These are phyloP conservation scores for Psylliodes chrysocephalus DNA, from an alignment of 2,888 invertebrate genomes.

Conservation along the genomic window DNA sequence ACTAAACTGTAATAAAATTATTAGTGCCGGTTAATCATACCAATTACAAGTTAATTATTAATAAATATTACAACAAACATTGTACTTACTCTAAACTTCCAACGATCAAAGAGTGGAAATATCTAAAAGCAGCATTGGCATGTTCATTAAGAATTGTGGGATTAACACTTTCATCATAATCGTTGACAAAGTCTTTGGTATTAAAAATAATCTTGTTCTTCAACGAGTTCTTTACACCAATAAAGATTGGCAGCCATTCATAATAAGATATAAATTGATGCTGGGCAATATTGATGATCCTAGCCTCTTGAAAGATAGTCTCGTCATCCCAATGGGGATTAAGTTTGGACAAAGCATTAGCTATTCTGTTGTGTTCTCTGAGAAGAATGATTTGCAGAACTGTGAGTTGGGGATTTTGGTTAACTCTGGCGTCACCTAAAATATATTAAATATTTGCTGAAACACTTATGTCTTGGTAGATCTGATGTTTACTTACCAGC, in stretches of 20 bases:
- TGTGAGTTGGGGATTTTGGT: conserved; percentile 79
- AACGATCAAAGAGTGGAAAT: conserved; percentile 77
- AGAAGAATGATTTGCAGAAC: conserved; percentile 74
- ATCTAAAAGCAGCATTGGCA: conserved; percentile 78
- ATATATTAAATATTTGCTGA: conserved; percentile 19
- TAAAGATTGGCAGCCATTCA: conserved; percentile 80
- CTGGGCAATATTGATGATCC: conserved; percentile 75
- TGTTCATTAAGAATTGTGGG: conserved; percentile 76
- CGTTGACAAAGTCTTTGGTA: conserved; percentile 71
- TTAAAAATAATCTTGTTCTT: conserved; percentile 73
- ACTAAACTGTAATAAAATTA: conserved; percentile 66
- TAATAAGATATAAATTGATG: conserved; percentile 80
- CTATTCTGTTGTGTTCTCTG: conserved; percentile 80
- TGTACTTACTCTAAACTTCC: conserved; percentile 76
- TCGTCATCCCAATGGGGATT: conserved; percentile 85
- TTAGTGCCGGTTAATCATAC: background rate
- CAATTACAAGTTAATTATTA: background rate
- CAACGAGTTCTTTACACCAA: conserved; percentile 73
- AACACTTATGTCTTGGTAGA: too few species aligned
- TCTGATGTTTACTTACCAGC: conserved; percentile 68
- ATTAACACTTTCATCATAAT: conserved; percentile 74
- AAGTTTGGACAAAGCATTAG: conserved; percentile 68
- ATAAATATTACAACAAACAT: too few species aligned
- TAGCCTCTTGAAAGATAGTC: conserved; percentile 77
- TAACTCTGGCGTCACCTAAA: conserved; percentile 75